These are phyloP conservation scores for Chaitophorus viminalis DNA, from an alignment of 2,888 invertebrate species.

Conservation along the genomic window DNA sequence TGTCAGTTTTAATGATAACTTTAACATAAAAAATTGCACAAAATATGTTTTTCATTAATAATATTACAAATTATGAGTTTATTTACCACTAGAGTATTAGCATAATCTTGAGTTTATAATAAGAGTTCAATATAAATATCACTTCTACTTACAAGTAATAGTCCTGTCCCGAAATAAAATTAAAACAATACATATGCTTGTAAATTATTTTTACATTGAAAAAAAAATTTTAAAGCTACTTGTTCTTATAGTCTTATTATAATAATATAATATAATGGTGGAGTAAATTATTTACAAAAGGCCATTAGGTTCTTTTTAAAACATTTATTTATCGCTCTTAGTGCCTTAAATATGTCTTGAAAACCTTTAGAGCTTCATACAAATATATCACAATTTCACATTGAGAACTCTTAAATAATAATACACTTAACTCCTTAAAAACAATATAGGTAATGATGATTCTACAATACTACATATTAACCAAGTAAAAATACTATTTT, in stretches of 20 bases:
- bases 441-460: background rate
- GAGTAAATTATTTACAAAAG: conserved; percentile 25
- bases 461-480: background rate
- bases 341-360: background rate
- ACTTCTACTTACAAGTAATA: background rate
- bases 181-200: background rate
- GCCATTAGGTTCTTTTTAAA: background rate
- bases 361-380: background rate
- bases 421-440: background rate
- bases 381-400: conserved; percentile 11
- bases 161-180: background rate
- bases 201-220: background rate
- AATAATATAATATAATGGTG: background rate
- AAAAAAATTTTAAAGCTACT: background rate
- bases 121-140: background rate
- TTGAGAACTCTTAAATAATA: conserved; percentile 7
- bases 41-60: background rate
- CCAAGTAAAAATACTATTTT: background rate
- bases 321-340: background rate
- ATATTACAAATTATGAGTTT: background rate
- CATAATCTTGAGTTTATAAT: conserved; percentile 9
- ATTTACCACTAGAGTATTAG: background rate
- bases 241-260: background rate
- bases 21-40: background rate
- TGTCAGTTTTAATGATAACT: background rate